phyloP scores from a whole-genome alignment of 2,888 invertebrate genomes.

The Heliconius aoede region DNA sequence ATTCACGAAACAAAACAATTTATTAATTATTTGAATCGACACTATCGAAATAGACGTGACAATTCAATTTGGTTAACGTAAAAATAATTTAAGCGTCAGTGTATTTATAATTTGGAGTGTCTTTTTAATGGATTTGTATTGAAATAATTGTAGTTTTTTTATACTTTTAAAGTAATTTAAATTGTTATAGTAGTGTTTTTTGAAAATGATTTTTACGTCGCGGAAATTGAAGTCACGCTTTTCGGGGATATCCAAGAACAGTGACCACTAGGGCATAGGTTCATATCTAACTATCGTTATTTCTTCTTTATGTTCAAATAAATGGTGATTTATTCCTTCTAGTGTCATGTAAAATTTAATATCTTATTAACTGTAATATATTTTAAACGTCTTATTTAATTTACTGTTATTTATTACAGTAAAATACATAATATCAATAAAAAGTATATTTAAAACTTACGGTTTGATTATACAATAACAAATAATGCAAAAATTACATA shows the following conservation, averaged over 20 bases:
- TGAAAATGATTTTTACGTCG: not conserved
- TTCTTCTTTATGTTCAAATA: too few species aligned
- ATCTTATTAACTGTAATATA: too few species aligned
- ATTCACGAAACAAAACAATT: slow-evolving; percentile 1
- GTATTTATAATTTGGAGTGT: not conserved
- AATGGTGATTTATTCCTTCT: too few species aligned
- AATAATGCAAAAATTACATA: too few species aligned
- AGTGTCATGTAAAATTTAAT: too few species aligned
- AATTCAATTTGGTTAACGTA: slow-evolving; percentile 10
- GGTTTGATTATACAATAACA: too few species aligned
- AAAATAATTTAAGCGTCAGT: slow-evolving; percentile 5
- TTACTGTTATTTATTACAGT: not conserved
- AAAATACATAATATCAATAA: not conserved
- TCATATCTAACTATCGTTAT: too few species aligned
- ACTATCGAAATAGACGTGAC: slow-evolving; percentile 1
- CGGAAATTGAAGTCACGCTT: too few species aligned
- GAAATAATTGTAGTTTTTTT: not conserved
- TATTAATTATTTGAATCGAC: slow-evolving; percentile 14
- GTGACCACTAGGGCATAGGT: too few species aligned
- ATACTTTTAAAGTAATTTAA: not conserved
- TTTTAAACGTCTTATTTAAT: not conserved
- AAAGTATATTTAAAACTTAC: not conserved
- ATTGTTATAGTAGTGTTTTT: not conserved
- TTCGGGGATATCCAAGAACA: too few species aligned
- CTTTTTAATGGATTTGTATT: not conserved